These are phyloP conservation scores for Apotomis capreana DNA, from an alignment of 2,888 invertebrate genomes.

Conservation along the genomic window DNA sequence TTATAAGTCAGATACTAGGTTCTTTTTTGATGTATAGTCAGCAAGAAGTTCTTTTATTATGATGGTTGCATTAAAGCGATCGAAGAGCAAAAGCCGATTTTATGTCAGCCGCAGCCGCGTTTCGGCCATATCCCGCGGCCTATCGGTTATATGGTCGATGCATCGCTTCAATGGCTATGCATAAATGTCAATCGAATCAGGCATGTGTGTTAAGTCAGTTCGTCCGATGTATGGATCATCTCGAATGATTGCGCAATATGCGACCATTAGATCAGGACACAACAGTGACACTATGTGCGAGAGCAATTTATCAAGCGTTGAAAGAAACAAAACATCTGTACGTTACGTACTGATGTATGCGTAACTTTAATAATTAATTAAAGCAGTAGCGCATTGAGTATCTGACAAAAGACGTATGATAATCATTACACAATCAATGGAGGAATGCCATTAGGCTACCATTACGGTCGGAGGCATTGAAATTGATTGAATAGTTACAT, in stretches of 20 bases:
- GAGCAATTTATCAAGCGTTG: neutral
- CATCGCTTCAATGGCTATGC: no score
- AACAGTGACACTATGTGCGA: neutral
- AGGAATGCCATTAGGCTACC: slow-evolving; percentile 29
- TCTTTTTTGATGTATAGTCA: no score
- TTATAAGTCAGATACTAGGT: neutral
- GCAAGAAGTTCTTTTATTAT: no score
- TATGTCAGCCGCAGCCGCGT: no score
- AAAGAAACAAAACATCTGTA: neutral
- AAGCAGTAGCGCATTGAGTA: slow-evolving; percentile 21
- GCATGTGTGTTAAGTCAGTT: no score
- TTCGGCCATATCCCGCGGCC: no score
- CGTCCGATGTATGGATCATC: no score
- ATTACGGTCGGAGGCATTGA: slow-evolving; percentile 21
- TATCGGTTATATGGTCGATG: no score
- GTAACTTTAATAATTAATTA: slow-evolving; percentile 11
- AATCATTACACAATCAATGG: slow-evolving; percentile 20
- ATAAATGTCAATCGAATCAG: no score
- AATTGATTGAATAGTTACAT: slow-evolving; percentile 19
- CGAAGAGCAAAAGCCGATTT: no score
- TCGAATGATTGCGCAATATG: no score
- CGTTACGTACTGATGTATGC: neutral
- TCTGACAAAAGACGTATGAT: slow-evolving; percentile 21
- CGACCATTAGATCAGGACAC: neutral
- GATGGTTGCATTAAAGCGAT: no score